Evolutionary conservation across 2,797 vertebrate genomes (phyloP), one percentile per base, ranked within the genome.

Genomic region (Sebastiscus tertius): DNA sequence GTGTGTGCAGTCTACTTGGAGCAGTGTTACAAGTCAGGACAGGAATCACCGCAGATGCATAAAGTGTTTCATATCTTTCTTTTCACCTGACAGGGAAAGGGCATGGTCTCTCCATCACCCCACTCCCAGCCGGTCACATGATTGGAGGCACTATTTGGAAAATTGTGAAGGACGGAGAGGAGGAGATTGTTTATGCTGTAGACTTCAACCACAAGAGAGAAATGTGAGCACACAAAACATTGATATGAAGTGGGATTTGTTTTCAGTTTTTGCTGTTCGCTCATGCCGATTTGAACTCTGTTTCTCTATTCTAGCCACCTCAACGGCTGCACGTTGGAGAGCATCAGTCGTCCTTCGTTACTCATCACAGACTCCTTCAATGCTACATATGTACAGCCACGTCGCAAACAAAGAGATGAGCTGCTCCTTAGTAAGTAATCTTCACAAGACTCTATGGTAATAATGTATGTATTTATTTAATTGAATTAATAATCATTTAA

Each of bases 191-290:
- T 78, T 99, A 99, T 77, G 99, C 97, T 5, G 99, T 99, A 82
- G 98, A 99, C 88, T 99, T 99, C 93, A 99, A 99, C 94, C 99
- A 99, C 95, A 99, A 99, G 94, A 97, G 99, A 95, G 99, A 99
- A 93, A 99, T 99, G 99, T 99, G 92, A 95, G 96, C 91, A 69
- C 14, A 64, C 7, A 71, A 75, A 72, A 29, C 14, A 4, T 31
- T 2, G 4, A 26, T 39, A 4, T n/a, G 4, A 76, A 54, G 22
- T 67, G 2, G 10, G 62, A 13, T 62, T 31, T 33, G 18, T 18
- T n/a, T 39, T 18, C 22, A 2, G 4, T 39, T 54, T 56, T 60
- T 4, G 1, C 46, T 68, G 20, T 81, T 52, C 6, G 14, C 26
- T 73, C 36, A 49, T 71, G 1, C 18, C 13, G 0, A 62, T 22